Conservation (phyloP, 2,797 vertebrate genomes). For the Alauda arvensis region DNA sequence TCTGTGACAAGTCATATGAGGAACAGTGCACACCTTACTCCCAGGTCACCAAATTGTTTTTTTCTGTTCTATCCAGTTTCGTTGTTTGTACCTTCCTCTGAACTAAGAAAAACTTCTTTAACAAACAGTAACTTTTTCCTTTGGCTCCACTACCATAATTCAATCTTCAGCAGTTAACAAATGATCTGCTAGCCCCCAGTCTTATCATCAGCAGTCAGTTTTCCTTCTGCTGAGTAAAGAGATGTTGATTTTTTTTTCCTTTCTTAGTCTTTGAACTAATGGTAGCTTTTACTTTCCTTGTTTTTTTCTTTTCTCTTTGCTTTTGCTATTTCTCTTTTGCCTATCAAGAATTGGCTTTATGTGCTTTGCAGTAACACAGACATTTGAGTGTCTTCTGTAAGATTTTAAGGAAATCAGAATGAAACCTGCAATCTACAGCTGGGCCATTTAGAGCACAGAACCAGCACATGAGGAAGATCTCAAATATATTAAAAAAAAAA, state of each 20-base stretch:
- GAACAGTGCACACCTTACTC: not conserved
- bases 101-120: slow-evolving; percentile 6
- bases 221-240: not conserved
- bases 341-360: not conserved
- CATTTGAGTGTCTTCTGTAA: not conserved
- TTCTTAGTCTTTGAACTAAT: not conserved
- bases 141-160: not conserved
- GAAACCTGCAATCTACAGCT: not conserved
- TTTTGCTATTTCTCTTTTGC: not conserved
- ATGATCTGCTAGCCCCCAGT: not conserved
- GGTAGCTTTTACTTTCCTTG: not conserved
- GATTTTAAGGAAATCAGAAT: not conserved
- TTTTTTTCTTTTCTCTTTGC: not conserved
- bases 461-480: not conserved
- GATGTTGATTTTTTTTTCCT: not conserved
- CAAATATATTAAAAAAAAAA: not conserved
- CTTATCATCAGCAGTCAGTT: not conserved
- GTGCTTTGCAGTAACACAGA: not conserved
- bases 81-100: not conserved
- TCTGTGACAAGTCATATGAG: not conserved
- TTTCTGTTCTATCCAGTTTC: not conserved
- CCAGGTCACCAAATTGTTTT: not conserved
- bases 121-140: not conserved
- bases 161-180: slow-evolving; percentile 4
- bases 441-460: not conserved